A percentile compares a stretch with the other conserved stretches of the same genome.
These are phyloP conservation scores for Chaetorhynchus papuensis DNA, from an alignment of 2,113 vertebrate genomes.

Conservation along the genomic window DNA sequence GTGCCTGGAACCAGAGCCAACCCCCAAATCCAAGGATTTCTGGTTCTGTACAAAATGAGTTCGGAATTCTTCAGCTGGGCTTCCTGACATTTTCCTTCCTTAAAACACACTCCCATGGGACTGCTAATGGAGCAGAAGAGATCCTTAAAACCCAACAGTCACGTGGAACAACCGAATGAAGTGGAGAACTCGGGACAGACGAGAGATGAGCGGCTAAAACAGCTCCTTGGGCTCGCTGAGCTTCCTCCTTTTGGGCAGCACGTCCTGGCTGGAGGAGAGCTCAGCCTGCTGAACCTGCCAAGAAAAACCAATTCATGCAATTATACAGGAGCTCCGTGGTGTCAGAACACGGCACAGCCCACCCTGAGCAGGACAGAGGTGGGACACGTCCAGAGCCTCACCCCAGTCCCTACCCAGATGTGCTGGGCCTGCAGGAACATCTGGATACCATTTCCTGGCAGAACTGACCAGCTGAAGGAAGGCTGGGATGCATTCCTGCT, in stretches of 20 bases:
- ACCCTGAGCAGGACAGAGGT: background rate
- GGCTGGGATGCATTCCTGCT: background rate
- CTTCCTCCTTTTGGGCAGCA: conserved; percentile 79
- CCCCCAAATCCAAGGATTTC: background rate
- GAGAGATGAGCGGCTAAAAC: conserved; percentile 10
- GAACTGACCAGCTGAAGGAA: background rate
- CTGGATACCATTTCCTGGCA: background rate
- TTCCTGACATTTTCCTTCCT: background rate
- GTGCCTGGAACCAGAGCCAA: background rate
- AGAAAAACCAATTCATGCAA: background rate
- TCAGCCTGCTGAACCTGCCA: conserved; percentile 72
- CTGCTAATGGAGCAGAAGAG: background rate
- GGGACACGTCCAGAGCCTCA: background rate
- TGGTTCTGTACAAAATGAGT: background rate
- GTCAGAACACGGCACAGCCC: background rate
- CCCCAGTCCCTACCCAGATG: background rate
- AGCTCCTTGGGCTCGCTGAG: conserved; percentile 85
- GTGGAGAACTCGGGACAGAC: background rate
- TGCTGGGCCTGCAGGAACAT: background rate
- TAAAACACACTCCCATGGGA: background rate
- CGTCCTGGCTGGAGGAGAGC: conserved; percentile 80
- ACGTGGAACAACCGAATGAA: background rate
- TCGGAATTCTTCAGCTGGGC: background rate
- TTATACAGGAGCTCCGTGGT: accelerated
- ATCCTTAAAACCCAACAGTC: background rate